These are phyloP conservation scores for Sinocyclocheilus anshuiensis DNA, from an alignment of 2,113 vertebrate genomes.

Conservation along the genomic window DNA sequence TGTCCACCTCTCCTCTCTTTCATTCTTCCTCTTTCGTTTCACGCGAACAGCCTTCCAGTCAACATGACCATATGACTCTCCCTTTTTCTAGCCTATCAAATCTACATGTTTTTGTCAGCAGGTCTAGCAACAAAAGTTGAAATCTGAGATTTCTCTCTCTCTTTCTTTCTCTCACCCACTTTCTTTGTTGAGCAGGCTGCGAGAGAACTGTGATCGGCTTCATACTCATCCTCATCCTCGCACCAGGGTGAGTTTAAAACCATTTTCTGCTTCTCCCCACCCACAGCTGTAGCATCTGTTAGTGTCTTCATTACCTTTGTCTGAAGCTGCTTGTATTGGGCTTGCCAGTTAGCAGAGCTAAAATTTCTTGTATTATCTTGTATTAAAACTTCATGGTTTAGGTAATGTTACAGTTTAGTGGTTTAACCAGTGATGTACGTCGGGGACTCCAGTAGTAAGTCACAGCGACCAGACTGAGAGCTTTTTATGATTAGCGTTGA, in stretches of 20 bases:
- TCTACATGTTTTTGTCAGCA: slow-evolving; percentile 26
- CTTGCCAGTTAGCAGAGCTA: slow-evolving; percentile 35
- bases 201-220: slow-evolving; percentile 31
- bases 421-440: neutral
- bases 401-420: slow-evolving; percentile 17
- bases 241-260: slow-evolving; percentile 51
- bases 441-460: neutral
- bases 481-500: slow-evolving; percentile 17
- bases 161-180: slow-evolving; percentile 52
- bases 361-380: neutral
- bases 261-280: slow-evolving; percentile 46
- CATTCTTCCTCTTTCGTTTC: slow-evolving; percentile 23
- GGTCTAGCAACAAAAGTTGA: slow-evolving; percentile 58
- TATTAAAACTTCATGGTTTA: neutral
- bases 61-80: neutral
- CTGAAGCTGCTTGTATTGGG: slow-evolving; percentile 30
- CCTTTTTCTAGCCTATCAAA: neutral
- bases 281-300: slow-evolving; percentile 54
- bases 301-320: slow-evolving; percentile 50
- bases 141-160: slow-evolving; percentile 61
- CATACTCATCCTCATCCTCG: slow-evolving; percentile 29
- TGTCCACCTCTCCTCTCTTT: slow-evolving; percentile 4
- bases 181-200: slow-evolving; percentile 50
- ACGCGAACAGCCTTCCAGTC: neutral
- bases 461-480: slow-evolving; percentile 29